These are phyloP conservation scores for Rostratula benghalensis DNA, from an alignment of 2,113 vertebrate species.

Conservation along the genomic window DNA sequence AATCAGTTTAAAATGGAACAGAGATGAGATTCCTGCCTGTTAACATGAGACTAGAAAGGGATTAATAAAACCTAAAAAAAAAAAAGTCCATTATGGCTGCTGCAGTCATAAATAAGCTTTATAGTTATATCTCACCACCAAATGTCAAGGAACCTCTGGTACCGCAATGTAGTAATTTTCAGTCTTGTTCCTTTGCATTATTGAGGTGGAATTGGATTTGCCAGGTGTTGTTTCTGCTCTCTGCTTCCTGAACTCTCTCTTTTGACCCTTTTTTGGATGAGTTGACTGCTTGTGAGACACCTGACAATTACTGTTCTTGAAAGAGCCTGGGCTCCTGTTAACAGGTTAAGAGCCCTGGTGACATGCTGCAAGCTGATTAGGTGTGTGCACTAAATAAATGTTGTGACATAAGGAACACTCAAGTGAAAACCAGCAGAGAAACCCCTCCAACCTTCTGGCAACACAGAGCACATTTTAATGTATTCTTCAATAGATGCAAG, in stretches of 20 bases:
- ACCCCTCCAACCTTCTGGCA: neutral
- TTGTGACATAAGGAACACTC: neutral
- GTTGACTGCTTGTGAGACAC: constrained; percentile 16
- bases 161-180: neutral
- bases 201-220: neutral
- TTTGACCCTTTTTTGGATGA: neutral
- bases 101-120: constrained; percentile 16
- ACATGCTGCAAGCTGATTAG: neutral
- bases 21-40: neutral
- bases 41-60: neutral
- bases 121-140: neutral
- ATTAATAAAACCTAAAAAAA: constrained; percentile 28
- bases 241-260: constrained; percentile 9
- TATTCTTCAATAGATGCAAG: neutral
- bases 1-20: constrained; percentile 23
- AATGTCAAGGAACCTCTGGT: neutral
- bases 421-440: neutral
- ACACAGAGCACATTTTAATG: neutral
- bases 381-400: neutral
- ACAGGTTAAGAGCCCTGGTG: neutral
- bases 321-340: neutral
- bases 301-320: constrained; percentile 6
- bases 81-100: neutral
- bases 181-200: neutral
- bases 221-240: constrained; percentile 7